Base-by-base conservation (phyloP, 1,140 invertebrate genomes). In the Euwallacea similis region DNA sequence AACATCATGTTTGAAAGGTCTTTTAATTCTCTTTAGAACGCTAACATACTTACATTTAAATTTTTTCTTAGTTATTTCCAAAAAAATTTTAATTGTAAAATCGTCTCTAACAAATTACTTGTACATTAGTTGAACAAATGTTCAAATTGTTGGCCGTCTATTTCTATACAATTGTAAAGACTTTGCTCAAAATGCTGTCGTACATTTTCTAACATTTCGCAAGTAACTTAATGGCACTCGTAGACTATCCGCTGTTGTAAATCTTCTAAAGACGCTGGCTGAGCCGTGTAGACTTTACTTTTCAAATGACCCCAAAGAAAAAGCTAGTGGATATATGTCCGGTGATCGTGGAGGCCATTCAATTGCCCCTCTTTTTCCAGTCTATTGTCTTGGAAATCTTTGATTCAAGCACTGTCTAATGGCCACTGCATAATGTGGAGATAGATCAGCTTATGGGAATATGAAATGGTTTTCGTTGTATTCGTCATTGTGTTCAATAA, bases 401-500 rank as follows among this genome's bases (percentile, higher is more conserved):
- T 50, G 9, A 13, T 50, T 2, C 46, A 6, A 50, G 13, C 6
- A 50, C 13, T 50, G 46, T 33, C 4, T 33, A 1, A 33, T 4
- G 21, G 21, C 21, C 21, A 33, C 46, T 13, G 46, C 46, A 11
- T 10, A 13, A 50, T 13, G 9, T 6, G 46, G 6, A 50, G 2
- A 6, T 50, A 4, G 1, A 6, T 6, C 9, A 50, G 1, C 0
- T 50, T 50, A 6, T 50, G 1, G 2, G 13, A 50, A 50, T 13
- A 13, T 13, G 13, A 50, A 13, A 11, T 50, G 46, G 46, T 10
- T 6, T 50, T 50, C 46, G 46, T 50, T 13, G 46, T 50, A 50
- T 50, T 50, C 46, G 6, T 50, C 13, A 50, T 10, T 50, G 46
- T 50, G 13, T 50, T 50, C 46, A 50, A 50, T 50, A 50, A 50